Evolutionary conservation across 2,797 vertebrate genomes (phyloP), one percentile per base, ranked within the genome.

Genomic region (Platyrinchus mystaceus): DNA sequence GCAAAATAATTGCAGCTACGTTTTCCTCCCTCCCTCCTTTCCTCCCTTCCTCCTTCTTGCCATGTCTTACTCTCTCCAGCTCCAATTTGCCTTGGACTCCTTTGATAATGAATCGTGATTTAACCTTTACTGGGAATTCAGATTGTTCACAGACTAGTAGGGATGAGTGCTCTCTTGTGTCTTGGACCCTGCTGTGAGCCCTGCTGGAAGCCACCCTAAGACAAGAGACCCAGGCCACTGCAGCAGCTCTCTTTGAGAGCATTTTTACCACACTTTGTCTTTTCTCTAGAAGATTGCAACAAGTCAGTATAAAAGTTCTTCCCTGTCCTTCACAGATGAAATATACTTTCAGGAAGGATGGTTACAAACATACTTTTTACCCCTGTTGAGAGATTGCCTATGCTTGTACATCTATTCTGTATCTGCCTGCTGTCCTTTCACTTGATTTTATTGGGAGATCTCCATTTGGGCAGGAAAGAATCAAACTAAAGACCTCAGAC

Each of bases 1-100:
- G 94, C 46, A 89, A 92, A 96, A 92, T 96, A 95, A 95, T 95
- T 95, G 76, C 91, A 89, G 69, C 43, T 67, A 71, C 53, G 3
- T 86, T 76, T 82, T 41, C 55, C 63, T 70, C 39, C 55, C 83
- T 60, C 3, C 7, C 22, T 77, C 3, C n/a, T 56, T 84, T 36
- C 9, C 28, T 53, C 20, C 55, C 44, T 46, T 37, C 7, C 6
- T 66, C 18, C 59, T 14, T 50, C 56, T 75, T 95, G 55, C 64
- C 44, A 28, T 1, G 4, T 79, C 55, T 82, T 36, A 19, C 34
- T 88, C 50, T 89, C 24, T 76, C 32, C 23, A 26, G 52, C 43
- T 74, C 62, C 0, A 4, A 58, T 89, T 93, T 93, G 64, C 69
- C 69, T 88, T 30, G 58, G 53, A 49, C 44, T 73, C 22, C 41